These are phyloP conservation scores for Tetramorium alpestre DNA, from an alignment of 1,140 invertebrate species.

Conservation along the genomic window DNA sequence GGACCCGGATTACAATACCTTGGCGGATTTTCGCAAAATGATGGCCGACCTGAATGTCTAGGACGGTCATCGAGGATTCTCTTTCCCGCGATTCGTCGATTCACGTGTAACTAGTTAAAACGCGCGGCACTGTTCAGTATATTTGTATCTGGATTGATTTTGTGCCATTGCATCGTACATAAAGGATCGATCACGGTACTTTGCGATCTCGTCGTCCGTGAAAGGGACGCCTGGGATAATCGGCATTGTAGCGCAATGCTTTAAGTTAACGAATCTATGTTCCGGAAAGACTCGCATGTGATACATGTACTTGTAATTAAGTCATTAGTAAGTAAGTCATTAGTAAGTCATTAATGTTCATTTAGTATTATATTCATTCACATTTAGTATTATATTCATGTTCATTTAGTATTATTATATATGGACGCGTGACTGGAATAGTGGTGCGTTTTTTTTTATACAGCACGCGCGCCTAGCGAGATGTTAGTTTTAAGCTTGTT, in stretches of 20 bases:
- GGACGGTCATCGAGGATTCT: conserved; percentile 81
- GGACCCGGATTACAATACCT: conserved; percentile 92
- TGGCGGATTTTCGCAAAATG: conserved; percentile 93
- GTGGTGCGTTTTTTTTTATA: conserved; percentile 16
- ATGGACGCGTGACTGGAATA: conserved; percentile 26
- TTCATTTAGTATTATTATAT: background rate
- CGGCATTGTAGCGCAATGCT: background rate
- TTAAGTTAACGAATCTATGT: conserved; percentile 43
- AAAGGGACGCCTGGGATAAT: background rate
- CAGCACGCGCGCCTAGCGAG: conserved; percentile 20
- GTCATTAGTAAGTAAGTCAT: conserved; percentile 64
- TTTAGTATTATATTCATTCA: too few species aligned
- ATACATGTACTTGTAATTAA: conserved; percentile 64
- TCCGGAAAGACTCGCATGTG: conserved; percentile 60
- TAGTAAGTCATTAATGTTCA: too few species aligned
- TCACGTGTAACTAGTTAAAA: background rate
- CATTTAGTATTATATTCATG: too few species aligned
- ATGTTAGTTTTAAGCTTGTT: conserved; percentile 35
- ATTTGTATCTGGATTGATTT: conserved; percentile 39
- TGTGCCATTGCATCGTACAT: conserved; percentile 17
- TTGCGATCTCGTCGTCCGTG: background rate
- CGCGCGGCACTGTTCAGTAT: conserved; percentile 36
- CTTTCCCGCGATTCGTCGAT: background rate
- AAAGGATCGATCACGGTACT: background rate
- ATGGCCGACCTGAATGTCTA: conserved; percentile 92